Evolutionary conservation across 1,140 invertebrate species (phyloP).

Genomic region (Drosophila kanapiae): DNA sequence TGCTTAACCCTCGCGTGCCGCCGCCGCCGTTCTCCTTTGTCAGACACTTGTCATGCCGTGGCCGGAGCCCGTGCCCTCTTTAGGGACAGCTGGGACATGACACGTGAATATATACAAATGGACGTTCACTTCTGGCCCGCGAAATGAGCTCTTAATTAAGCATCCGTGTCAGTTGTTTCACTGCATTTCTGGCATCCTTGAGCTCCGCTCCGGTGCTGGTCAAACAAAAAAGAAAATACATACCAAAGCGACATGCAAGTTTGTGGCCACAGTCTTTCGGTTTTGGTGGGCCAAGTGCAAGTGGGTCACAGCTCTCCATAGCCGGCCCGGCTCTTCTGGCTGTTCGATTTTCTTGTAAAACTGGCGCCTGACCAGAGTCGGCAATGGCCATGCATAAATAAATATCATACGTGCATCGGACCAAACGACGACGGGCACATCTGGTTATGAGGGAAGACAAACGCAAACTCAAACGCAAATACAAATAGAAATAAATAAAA

Average conservation of each 20-base stretch:
- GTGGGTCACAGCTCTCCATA: constrained; percentile 61
- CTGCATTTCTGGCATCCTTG: constrained; percentile 56
- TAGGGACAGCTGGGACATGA: constrained; percentile 44
- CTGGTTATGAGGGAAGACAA: constrained; percentile 61
- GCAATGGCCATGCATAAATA: constrained; percentile 65
- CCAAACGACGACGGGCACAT: constrained; percentile 15
- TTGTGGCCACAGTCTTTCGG: constrained; percentile 72
- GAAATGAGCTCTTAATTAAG: constrained; percentile 81
- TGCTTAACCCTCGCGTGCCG: constrained; percentile 29
- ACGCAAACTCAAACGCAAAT: constrained; percentile 57
- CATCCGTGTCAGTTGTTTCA: constrained; percentile 68
- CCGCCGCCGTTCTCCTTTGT: constrained; percentile 27
- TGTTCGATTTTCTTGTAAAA: constrained; percentile 62
- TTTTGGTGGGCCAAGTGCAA: constrained; percentile 62
- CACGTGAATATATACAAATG: constrained; percentile 47
- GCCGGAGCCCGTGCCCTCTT: constrained; percentile 19
- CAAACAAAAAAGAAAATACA: constrained; percentile 37
- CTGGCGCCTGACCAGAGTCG: constrained; percentile 53
- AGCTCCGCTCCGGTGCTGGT: constrained; percentile 12
- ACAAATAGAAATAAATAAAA: constrained; percentile 67
- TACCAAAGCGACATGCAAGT: constrained; percentile 58
- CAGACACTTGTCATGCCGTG: constrained; percentile 35
- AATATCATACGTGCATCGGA: constrained; percentile 61
- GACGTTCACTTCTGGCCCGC: constrained; percentile 54
- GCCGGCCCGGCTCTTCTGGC: constrained; percentile 25